Conservation (phyloP, 2,797 vertebrate genomes). For the Falco cherrug region DNA sequence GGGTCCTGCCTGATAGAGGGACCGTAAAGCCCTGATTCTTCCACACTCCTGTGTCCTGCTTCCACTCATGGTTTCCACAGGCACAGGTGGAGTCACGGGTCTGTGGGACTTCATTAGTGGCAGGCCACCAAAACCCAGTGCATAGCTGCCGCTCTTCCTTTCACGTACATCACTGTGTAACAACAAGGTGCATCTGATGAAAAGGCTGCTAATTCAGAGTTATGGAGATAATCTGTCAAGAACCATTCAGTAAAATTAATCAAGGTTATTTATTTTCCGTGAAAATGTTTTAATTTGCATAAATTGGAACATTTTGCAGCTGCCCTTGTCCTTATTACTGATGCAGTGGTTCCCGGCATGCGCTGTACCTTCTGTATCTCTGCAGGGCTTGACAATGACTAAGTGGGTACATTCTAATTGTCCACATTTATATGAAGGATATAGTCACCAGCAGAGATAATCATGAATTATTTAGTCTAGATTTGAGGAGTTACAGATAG, state of each 20-base stretch:
- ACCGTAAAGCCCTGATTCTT: neutral
- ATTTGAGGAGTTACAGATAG: slow-evolving; percentile 40
- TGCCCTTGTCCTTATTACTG: slow-evolving; percentile 55
- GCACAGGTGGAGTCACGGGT: neutral
- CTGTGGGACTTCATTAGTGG: neutral
- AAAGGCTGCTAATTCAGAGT: slow-evolving; percentile 32
- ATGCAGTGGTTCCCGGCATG: slow-evolving; percentile 23
- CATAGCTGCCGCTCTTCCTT: neutral
- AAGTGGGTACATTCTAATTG: slow-evolving; percentile 62
- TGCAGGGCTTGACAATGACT: slow-evolving; percentile 64
- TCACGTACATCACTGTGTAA: neutral
- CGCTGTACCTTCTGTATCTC: slow-evolving; percentile 49
- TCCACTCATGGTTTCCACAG: neutral
- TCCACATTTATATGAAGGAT: slow-evolving; percentile 54
- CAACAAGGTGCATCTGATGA: neutral
- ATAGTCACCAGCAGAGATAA: slow-evolving; percentile 62
- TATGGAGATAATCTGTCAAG: slow-evolving; percentile 46
- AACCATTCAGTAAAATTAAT: slow-evolving; percentile 55
- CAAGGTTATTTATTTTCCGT: slow-evolving; percentile 62
- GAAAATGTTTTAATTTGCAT: slow-evolving; percentile 68
- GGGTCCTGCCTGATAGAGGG: neutral
- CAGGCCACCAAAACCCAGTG: neutral
- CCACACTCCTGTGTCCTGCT: neutral
- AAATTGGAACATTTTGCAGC: slow-evolving; percentile 65
- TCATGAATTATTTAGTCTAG: slow-evolving; percentile 58